Evolutionary conservation across 2,797 vertebrate genomes (phyloP).

Genomic region (Sorex maritimensis): DNA sequence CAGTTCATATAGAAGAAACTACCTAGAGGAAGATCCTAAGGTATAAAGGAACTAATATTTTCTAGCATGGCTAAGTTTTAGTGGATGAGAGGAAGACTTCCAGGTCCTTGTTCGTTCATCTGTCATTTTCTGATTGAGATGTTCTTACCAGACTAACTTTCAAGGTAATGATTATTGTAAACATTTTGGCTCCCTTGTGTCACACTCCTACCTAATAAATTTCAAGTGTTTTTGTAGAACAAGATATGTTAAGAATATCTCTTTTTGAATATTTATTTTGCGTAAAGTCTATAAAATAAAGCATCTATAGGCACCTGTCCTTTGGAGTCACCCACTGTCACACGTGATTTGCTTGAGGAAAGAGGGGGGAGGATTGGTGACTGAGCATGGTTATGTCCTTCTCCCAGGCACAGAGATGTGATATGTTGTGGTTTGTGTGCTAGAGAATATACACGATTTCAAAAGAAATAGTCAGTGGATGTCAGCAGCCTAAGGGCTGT

Average conservation of each 20-base stretch:
- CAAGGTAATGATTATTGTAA: background rate
- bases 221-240: background rate
- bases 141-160: background rate
- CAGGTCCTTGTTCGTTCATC: background rate
- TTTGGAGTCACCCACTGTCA: background rate
- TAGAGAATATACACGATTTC: constrained; percentile 65
- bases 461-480: constrained; percentile 37
- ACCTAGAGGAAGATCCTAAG: background rate
- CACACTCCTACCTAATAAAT: background rate
- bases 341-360: background rate
- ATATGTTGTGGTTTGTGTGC: constrained; percentile 46
- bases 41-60: background rate
- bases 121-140: background rate
- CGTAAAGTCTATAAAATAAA: constrained; percentile 31
- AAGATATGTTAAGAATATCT: background rate
- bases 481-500: constrained; percentile 68
- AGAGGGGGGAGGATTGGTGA: constrained; percentile 20
- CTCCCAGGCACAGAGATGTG: background rate
- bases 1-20: background rate
- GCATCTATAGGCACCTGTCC: background rate
- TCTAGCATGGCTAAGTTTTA: background rate
- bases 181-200: background rate
- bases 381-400: background rate
- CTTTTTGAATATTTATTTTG: constrained; percentile 20
- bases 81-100: background rate